Percentiles rank a stretch among this genome's conserved stretches.
These are phyloP conservation scores for Rousettus leschenaultii DNA, from an alignment of 2,113 vertebrate genomes.

Conservation along the genomic window DNA sequence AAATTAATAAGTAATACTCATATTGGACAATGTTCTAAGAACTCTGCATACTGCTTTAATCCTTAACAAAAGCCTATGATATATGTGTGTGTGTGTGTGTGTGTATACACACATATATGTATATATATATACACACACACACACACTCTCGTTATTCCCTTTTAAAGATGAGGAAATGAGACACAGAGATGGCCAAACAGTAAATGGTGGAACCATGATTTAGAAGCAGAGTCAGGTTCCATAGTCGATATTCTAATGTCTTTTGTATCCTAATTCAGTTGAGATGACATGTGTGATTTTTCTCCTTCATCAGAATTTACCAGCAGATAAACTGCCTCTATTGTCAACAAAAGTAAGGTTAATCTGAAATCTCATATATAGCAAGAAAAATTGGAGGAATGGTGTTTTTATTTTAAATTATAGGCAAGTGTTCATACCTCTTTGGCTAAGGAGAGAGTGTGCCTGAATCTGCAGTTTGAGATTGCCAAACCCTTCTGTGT, in stretches of 20 bases:
- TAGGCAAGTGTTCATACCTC: neutral
- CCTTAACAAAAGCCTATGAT: neutral
- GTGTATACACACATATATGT: too few species aligned
- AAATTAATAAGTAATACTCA: neutral
- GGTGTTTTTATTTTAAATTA: neutral
- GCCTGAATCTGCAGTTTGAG: neutral
- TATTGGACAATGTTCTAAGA: neutral
- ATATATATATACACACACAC: too few species aligned
- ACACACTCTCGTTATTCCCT: neutral
- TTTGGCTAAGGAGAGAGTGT: neutral
- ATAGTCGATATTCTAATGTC: neutral
- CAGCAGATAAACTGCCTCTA: neutral
- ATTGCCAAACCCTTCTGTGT: neutral
- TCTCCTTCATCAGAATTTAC: neutral
- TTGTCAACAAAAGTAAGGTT: neutral
- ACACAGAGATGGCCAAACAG: neutral
- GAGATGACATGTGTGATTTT: neutral
- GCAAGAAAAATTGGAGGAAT: neutral
- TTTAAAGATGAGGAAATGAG: neutral
- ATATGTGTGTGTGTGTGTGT: neutral
- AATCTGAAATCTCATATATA: neutral
- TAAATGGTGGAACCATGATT: neutral
- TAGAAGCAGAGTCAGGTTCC: neutral
- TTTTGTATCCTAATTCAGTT: neutral
- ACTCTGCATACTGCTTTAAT: neutral